Conservation (phyloP, 2,888 invertebrate genomes). For the Tetranychus piercei region DNA sequence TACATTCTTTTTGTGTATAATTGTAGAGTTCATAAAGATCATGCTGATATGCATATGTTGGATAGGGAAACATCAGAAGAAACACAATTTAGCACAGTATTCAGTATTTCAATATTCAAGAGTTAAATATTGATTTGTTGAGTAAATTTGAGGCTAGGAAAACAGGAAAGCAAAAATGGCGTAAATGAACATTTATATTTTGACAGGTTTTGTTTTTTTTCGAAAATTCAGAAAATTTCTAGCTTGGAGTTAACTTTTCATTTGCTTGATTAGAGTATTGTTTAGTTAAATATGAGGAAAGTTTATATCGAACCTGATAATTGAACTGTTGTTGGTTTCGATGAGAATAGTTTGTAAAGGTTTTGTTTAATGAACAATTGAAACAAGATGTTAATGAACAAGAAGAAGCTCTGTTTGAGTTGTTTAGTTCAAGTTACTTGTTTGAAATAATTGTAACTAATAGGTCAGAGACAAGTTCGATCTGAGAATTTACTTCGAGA, state of each 20-base stretch:
- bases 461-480: constrained; percentile 1
- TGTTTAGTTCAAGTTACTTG: not conserved
- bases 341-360: not conserved
- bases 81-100: not conserved
- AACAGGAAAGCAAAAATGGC: not conserved
- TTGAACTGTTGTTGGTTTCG: not conserved
- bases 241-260: not conserved
- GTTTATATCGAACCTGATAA: not conserved
- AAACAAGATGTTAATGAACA: not conserved
- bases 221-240: too few relatives aligned
- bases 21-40: too few relatives aligned
- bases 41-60: too few relatives aligned
- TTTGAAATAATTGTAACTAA: not conserved
- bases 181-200: too few relatives aligned
- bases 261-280: not conserved
- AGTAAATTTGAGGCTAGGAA: not conserved
- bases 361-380: not conserved
- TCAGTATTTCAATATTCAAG: not conserved
- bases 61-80: not conserved
- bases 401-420: not conserved
- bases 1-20: not conserved
- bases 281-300: not conserved
- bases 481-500: not conserved
- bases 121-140: not conserved
- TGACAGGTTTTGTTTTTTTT: too few relatives aligned